Base-by-base conservation (phyloP, 2,888 invertebrate genomes). In the Phengaris alcon region DNA sequence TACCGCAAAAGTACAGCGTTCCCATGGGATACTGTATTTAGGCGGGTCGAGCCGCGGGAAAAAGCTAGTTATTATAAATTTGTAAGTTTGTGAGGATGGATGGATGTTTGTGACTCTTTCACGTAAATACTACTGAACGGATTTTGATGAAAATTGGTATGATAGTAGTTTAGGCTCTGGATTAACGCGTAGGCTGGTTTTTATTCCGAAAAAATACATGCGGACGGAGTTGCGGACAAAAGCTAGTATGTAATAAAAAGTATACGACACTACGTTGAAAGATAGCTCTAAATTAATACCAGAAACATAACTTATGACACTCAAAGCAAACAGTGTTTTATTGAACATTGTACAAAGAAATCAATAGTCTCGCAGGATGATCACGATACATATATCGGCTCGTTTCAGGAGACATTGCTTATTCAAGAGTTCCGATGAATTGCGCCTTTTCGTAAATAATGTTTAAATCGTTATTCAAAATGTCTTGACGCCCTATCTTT, bases 341-440 rank as follows among this genome's bases (percentile, higher is more conserved):
- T 59, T 59, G 59, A 22, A 59, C 22, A 59, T 22, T 59, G 59
- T 59, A 59, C 22, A 59, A 59, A 59, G 59, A 22, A 22, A 59
- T 59, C 59, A 22, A 59, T 59, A 59, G 59, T 59, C 22, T 10
- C 59, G 22, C 22, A 22, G 59, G 59, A 59, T 57, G 15, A 57
- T 59, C 59, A 10, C 59, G 22, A 59, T 59, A 57, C n/a, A 59
- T 22, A 59, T 59, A 59, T 59, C 15, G 59, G 22, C 22, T 59
- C 59, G 59, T 59, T 59, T 9, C 59, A 22, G 22, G 9, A 59
- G 4, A 59, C 59, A 59, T 59, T 59, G 59, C 59, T 59, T 59
- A 59, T 59, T 59, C 59, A 59, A 9, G 59, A 59, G 59, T 22
- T 10, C 22, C 22, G 59, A 59, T 59, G 59, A 59, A 59, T 22